Conservation (phyloP, 2,113 vertebrate species). For the Cephalophus harveyi region DNA sequence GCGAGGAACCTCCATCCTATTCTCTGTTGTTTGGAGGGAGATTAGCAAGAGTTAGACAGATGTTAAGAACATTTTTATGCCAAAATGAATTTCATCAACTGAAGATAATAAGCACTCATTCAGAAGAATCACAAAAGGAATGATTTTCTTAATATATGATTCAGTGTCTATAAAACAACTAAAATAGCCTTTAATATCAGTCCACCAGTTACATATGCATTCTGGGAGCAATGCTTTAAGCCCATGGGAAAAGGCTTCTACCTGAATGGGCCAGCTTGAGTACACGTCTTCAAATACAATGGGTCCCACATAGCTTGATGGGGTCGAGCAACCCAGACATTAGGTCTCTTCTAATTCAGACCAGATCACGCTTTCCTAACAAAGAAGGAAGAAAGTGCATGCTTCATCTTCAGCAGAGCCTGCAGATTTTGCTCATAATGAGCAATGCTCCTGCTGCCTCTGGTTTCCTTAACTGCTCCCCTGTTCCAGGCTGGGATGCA, state of each 20-base stretch:
- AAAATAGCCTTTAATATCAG: neutral
- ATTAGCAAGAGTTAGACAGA: neutral
- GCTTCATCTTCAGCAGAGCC: slow-evolving; percentile 20
- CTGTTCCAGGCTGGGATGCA: slow-evolving; percentile 29
- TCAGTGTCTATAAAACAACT: neutral
- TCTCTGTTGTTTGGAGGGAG: neutral
- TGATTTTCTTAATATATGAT: neutral
- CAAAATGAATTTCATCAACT: neutral
- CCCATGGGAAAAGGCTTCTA: neutral
- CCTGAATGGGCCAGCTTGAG: neutral
- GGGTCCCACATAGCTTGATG: neutral
- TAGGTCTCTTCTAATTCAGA: neutral
- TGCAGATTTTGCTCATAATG: slow-evolving; percentile 48
- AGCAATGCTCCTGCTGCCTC: slow-evolving; percentile 25
- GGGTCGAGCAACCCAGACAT: neutral
- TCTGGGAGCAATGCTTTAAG: neutral
- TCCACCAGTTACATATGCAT: neutral
- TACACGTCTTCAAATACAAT: neutral
- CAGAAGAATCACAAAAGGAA: neutral
- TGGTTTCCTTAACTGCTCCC: slow-evolving; percentile 28
- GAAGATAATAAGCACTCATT: neutral
- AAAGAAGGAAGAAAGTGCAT: neutral
- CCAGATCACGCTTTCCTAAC: neutral
- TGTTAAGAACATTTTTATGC: neutral
- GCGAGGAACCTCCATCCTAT: neutral